Evolutionary conservation across 2,113 vertebrate species (phyloP), one percentile per base, ranked within the genome.

Genomic region (Panthera leo): DNA sequence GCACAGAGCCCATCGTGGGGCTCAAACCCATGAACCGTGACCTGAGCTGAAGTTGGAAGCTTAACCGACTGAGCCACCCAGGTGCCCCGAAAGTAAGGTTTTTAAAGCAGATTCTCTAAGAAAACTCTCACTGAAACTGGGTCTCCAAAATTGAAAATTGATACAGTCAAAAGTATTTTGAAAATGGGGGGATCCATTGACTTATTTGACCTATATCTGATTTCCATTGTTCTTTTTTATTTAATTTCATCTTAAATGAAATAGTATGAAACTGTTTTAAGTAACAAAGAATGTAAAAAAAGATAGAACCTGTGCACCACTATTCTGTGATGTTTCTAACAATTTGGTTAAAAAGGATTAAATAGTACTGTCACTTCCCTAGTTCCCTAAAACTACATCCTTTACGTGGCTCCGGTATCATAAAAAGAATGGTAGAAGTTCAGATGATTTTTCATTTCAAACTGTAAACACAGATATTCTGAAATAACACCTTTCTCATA

Each of bases 201-300:
- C 25, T 71, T 95, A 80, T 15, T 51, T 80, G 18, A 7, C 63
- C 25, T 51, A 9, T 71, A 80, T 51, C 63, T 87, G 65, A 86
- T 73, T 91, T 71, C 8, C 18, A 18, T 91, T 91, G 16, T 61
- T 70, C 36, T 18, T 91, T 68, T n/a, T 13, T 18, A 79, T 79
- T 65, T 76, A 25, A 23, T 85, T 85, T 70, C 14, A 55, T 67
- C 58, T 36, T 31, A 79, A 70, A 34, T 78, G 10, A 61, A 80
- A 58, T 58, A 36, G 42, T 90, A 55, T 93, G 78, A 88, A 95
- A 48, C 78, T 53, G 11, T 85, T 95, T 51, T 86, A 75, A 82
- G 75, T 85, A 51, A 67, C 27, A 68, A 51, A 25, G 6, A 83
- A 7, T 65, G 3, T 18, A 65, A 27, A 92, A 79, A 83, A 51